Conservation (phyloP, 2,113 vertebrate species). For the Mobula birostris region DNA sequence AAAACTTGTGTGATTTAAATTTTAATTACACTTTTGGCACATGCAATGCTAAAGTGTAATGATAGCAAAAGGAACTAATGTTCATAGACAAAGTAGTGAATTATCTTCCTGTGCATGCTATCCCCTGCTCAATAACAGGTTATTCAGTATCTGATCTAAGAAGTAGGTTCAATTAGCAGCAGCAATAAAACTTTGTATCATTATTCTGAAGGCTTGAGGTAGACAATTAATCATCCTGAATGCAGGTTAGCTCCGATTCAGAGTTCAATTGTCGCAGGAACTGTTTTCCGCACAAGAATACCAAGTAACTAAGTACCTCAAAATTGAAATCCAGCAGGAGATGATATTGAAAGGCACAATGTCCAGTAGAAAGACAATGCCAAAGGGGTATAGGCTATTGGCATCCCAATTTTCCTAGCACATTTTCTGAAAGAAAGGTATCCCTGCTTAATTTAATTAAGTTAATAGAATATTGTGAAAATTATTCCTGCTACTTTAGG, state of each 20-base stretch:
- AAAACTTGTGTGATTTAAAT: background rate
- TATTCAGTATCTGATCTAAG: background rate
- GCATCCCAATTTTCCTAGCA: background rate
- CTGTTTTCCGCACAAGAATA: background rate
- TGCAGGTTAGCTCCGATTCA: background rate
- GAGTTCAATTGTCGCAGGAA: constrained; percentile 6
- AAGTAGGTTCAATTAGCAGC: background rate
- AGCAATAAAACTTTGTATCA: background rate
- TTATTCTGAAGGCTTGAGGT: background rate
- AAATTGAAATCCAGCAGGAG: background rate
- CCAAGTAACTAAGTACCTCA: background rate
- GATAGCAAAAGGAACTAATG: background rate
- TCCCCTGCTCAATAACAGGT: background rate
- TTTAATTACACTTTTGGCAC: background rate
- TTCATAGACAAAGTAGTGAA: background rate
- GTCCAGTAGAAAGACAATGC: background rate
- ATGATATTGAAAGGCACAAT: background rate
- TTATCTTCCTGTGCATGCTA: background rate
- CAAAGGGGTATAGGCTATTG: background rate
- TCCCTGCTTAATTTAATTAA: background rate
- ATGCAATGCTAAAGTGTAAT: background rate
- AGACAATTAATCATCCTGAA: constrained; percentile 1
- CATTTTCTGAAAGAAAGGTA: background rate
- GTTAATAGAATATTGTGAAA: too few species aligned
- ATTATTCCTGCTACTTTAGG: background rate